These are phyloP conservation scores for Diplogasteroides magnus DNA, from an alignment of 1,140 invertebrate species.

Conservation along the genomic window DNA sequence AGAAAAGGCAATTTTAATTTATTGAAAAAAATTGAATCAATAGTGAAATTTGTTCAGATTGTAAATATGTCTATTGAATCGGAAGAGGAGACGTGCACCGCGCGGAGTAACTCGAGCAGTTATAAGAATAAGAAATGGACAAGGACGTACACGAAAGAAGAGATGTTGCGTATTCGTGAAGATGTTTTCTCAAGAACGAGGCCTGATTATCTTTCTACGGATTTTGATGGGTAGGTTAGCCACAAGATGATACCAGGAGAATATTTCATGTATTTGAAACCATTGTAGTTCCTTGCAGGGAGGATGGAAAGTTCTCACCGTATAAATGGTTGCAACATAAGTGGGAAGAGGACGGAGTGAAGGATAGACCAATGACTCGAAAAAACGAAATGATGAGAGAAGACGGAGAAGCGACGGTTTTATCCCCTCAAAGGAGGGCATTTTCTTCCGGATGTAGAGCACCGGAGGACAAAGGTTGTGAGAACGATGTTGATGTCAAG, in stretches of 20 bases:
- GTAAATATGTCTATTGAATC: conserved; percentile 6
- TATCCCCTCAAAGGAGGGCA: conserved; percentile 39
- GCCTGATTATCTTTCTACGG: conserved; percentile 28
- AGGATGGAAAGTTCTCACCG: conserved; percentile 40
- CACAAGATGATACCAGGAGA: no score
- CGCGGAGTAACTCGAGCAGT: conserved; percentile 13
- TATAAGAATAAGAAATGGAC: background rate
- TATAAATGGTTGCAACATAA: conserved; percentile 38
- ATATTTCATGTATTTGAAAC: conserved; percentile 12
- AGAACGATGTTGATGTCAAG: conserved; percentile 6
- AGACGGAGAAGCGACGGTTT: conserved; percentile 31
- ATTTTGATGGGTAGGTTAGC: conserved; percentile 34
- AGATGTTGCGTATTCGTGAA: conserved; percentile 26
- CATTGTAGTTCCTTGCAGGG: conserved; percentile 28
- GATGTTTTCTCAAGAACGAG: conserved; percentile 16
- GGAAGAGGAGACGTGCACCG: background rate
- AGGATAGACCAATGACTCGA: conserved; percentile 15
- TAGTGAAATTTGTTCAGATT: background rate
- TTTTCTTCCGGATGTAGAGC: conserved; percentile 37
- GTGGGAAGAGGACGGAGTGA: conserved; percentile 35
- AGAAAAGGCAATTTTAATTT: background rate
- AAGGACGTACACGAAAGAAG: conserved; percentile 6
- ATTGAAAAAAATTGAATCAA: background rate
- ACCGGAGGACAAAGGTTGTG: conserved; percentile 17
- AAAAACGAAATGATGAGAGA: conserved; percentile 29